phyloP scores from a whole-genome alignment of 2,113 vertebrate species.

The Neolamprologus ventralis region DNA sequence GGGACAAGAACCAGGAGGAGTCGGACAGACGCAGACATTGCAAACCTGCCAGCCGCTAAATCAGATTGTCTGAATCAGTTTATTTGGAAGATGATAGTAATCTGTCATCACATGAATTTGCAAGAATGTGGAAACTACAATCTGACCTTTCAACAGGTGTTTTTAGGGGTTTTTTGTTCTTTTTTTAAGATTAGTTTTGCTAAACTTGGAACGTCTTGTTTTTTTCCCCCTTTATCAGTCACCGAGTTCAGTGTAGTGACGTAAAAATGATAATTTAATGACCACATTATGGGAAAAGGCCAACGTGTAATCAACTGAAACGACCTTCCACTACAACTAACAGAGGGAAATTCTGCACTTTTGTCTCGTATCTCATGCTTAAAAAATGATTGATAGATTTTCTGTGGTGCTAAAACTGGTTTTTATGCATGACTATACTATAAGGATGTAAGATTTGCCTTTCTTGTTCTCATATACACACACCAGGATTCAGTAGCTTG shows the following conservation, averaged over 20 bases:
- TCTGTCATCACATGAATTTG: background rate
- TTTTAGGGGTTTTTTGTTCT: background rate
- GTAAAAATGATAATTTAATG: background rate
- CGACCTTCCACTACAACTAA: background rate
- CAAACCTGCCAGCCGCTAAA: background rate
- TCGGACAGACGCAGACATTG: background rate
- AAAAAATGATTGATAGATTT: background rate
- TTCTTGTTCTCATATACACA: background rate
- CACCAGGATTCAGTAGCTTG: background rate
- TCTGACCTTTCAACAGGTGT: background rate
- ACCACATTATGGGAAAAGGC: background rate
- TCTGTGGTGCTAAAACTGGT: background rate
- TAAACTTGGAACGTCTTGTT: background rate
- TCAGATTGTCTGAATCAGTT: background rate
- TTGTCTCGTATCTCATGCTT: background rate
- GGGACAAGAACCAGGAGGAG: background rate
- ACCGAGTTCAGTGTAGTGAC: background rate
- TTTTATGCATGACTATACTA: background rate
- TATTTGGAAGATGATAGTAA: background rate
- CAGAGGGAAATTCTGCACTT: background rate
- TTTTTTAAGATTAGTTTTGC: background rate
- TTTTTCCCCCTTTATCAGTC: background rate
- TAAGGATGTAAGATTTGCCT: background rate
- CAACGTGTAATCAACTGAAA: background rate
- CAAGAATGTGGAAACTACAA: background rate